A percentile compares a stretch with the other conserved stretches of the same genome.
Conservation (phyloP, 1,140 invertebrate genomes). For the Drosophila bocki region DNA sequence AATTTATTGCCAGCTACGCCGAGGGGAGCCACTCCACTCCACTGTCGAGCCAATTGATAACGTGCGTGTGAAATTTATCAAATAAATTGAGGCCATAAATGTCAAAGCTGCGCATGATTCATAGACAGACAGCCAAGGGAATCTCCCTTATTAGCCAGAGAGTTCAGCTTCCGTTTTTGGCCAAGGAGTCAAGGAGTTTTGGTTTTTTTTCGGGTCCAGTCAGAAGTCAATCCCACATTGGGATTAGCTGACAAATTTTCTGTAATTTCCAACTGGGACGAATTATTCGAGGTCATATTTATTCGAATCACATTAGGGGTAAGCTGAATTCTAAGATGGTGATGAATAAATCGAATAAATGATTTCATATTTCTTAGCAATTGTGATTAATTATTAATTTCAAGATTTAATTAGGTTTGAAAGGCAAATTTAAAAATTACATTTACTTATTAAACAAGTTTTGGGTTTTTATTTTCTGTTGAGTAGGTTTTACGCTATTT, state of each 20-base stretch:
- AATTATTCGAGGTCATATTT: conserved; percentile 32
- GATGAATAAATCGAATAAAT: conserved; percentile 10
- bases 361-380: not conserved
- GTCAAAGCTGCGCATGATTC: conserved; percentile 79
- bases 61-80: conserved; percentile 84
- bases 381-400: not conserved
- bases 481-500: too few relatives aligned
- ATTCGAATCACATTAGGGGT: conserved; percentile 54
- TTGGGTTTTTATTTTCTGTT: not conserved
- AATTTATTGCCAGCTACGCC: conserved; percentile 75
- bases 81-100: conserved; percentile 83
- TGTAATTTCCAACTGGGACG: conserved; percentile 22
- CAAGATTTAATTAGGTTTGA: not conserved
- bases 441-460: not conserved
- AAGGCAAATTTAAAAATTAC: not conserved
- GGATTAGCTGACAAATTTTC: conserved; percentile 65
- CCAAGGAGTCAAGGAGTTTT: conserved; percentile 28
- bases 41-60: conserved; percentile 73
- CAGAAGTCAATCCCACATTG: conserved; percentile 47
- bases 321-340: conserved; percentile 9
- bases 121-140: conserved; percentile 46
- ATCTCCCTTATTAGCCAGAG: conserved; percentile 59
- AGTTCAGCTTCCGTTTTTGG: conserved; percentile 53
- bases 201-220: conserved; percentile 2
- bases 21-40: conserved; percentile 24